phyloP scores from a whole-genome alignment of 2,888 invertebrate species.

The Gymnoscelis rufifasciata region DNA sequence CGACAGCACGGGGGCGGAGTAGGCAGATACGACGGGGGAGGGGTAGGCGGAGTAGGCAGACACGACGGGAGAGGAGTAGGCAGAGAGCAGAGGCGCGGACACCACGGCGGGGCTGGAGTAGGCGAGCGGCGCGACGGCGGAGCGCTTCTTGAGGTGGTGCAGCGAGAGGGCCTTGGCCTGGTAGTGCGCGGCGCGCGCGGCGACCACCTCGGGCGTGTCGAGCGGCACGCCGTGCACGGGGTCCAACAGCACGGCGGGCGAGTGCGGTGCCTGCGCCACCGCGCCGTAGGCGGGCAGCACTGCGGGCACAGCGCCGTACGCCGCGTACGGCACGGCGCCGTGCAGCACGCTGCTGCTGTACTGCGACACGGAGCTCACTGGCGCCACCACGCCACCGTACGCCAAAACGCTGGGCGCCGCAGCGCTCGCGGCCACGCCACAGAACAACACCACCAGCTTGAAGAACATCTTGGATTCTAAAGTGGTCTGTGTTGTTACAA shows the following conservation, averaged over 20 bases:
- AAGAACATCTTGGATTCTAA: conserved; percentile 43
- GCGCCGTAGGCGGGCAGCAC: conserved; percentile 46
- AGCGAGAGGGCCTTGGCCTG: conserved; percentile 65
- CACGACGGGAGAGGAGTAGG: conserved; percentile 32
- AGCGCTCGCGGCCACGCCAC: conserved; percentile 75
- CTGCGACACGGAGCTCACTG: conserved; percentile 41
- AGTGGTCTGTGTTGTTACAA: conserved; percentile 67
- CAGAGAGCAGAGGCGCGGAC: conserved; percentile 35
- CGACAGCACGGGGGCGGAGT: conserved; percentile 34
- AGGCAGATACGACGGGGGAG: conserved; percentile 27
- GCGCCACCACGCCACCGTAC: conserved; percentile 16
- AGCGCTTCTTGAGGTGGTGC: conserved; percentile 65
- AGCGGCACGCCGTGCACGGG: conserved; percentile 56
- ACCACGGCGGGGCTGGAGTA: conserved; percentile 37
- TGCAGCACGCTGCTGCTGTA: too few relatives aligned
- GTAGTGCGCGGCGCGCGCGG: conserved; percentile 69
- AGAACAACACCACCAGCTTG: conserved; percentile 81
- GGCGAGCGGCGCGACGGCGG: conserved; percentile 37
- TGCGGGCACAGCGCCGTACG: conserved; percentile 40
- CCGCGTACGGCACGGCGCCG: conserved; percentile 36
- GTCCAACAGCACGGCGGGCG: conserved; percentile 67
- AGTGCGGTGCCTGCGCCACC: conserved; percentile 56
- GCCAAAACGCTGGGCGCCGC: too few relatives aligned
- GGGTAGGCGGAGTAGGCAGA: conserved; percentile 39
- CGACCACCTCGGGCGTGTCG: conserved; percentile 47